phyloP scores from a whole-genome alignment of 30 jellyfish, hydroid and myxozoan species.

The Turritopsis rubra region DNA sequence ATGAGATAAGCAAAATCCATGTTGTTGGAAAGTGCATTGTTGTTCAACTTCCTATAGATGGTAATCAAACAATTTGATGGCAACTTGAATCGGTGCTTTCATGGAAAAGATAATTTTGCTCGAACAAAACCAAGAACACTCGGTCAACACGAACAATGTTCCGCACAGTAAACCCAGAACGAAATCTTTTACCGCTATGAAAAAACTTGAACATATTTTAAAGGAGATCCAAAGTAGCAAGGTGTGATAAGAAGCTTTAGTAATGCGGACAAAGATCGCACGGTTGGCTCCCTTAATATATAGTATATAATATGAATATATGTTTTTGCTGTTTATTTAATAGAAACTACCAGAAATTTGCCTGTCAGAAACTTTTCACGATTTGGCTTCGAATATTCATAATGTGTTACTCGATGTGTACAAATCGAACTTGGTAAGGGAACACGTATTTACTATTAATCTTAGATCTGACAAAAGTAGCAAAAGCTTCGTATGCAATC shows the following conservation, averaged over 20 bases:
- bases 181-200: not conserved
- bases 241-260: not conserved
- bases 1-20: not conserved
- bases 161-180: not conserved
- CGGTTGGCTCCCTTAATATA: not conserved
- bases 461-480: no score
- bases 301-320: no score
- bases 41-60: not conserved
- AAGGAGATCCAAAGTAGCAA: not conserved
- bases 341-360: constrained; percentile 6
- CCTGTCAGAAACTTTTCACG: constrained; percentile 3
- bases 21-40: not conserved
- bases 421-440: not conserved
- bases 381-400: not conserved
- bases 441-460: not conserved
- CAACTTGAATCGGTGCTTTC: not conserved
- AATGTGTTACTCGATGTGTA: not conserved
- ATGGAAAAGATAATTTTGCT: not conserved
- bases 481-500: not conserved
- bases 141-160: not conserved
- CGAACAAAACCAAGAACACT: not conserved
- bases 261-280: not conserved
- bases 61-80: not conserved
- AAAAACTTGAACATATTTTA: not conserved
- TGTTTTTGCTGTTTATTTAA: not conserved